These are phyloP conservation scores for Cariama cristata DNA, from an alignment of 2,113 vertebrate genomes.

Conservation along the genomic window DNA sequence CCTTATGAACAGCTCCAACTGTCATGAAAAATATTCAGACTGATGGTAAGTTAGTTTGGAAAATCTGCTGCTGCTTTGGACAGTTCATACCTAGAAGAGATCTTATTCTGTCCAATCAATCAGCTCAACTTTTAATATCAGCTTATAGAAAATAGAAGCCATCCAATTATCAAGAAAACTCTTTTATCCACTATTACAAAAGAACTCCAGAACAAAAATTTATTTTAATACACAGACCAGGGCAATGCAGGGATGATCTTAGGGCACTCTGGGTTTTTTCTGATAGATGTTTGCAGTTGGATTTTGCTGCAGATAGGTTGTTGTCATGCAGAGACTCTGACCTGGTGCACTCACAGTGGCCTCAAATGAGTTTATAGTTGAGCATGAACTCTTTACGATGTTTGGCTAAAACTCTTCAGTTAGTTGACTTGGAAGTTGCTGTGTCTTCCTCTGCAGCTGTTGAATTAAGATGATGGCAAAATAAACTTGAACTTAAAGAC, in stretches of 20 bases:
- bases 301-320: not conserved
- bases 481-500: constrained; percentile 4
- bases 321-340: not conserved
- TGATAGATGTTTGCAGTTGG: not conserved
- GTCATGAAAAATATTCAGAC: not conserved
- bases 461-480: not conserved
- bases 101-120: rapidly evolving
- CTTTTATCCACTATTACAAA: not conserved
- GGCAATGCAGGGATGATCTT: not conserved
- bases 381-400: not conserved
- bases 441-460: not conserved
- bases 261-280: not conserved
- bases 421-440: not conserved
- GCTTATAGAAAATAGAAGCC: not conserved
- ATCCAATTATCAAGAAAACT: not conserved
- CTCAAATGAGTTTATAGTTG: not conserved
- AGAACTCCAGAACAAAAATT: not conserved
- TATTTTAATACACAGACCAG: not conserved
- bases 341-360: not conserved
- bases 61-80: not conserved
- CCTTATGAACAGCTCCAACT: not conserved
- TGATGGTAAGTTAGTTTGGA: not conserved
- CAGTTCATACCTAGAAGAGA: not conserved
- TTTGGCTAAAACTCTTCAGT: not conserved
- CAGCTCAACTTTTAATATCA: not conserved